Evolutionary conservation across 1,140 invertebrate genomes (phyloP).

Genomic region (Caenorhabditis briggsae): DNA sequence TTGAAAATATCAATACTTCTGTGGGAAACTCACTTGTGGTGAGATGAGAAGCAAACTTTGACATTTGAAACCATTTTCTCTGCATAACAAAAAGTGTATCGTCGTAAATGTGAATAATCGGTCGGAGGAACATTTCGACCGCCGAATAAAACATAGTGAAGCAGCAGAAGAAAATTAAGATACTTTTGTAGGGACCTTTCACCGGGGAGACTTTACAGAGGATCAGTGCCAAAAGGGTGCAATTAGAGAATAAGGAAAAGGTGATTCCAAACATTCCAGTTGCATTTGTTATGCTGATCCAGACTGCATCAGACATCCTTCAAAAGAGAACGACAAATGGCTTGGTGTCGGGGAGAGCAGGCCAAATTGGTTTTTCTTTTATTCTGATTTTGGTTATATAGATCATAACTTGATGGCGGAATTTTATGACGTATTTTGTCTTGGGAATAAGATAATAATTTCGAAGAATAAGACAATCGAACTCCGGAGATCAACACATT

Average conservation of each 20-base stretch:
- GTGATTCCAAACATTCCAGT: not conserved
- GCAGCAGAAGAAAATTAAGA: not conserved
- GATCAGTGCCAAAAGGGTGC: not conserved
- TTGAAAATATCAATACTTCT: not conserved
- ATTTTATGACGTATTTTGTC: no score
- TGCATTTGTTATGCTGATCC: not conserved
- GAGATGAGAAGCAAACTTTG: not conserved
- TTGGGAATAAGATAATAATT: no score
- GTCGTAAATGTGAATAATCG: slow-evolving; percentile 27
- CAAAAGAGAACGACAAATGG: not conserved
- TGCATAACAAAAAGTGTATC: slow-evolving; percentile 33
- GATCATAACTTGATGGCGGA: no score
- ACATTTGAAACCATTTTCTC: not conserved
- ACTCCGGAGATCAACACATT: no score
- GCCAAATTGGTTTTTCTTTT: not conserved
- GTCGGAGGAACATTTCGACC: not conserved
- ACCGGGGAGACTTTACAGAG: not conserved
- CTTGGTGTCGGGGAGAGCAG: no score
- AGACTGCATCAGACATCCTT: not conserved
- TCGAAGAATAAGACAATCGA: no score
- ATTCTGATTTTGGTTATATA: no score
- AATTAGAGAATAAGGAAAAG: not conserved
- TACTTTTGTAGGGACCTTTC: not conserved
- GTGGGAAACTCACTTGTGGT: not conserved
- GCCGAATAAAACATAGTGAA: slow-evolving; percentile 20